Base-by-base conservation (phyloP, 1,140 invertebrate genomes). In the Penaeus vannamei region DNA sequence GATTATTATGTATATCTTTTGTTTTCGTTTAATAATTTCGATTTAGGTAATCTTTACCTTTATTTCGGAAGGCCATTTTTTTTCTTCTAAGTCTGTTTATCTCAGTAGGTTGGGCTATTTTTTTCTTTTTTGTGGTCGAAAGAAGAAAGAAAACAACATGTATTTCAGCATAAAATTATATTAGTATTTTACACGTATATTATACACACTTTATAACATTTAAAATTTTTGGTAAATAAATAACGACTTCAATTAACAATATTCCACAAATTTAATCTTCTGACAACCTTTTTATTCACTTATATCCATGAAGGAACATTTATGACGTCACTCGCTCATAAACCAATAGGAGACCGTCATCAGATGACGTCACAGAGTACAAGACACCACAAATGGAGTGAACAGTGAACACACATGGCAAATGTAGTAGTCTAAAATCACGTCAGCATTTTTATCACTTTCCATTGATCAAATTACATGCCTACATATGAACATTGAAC, bases 201-300 rank as follows among this genome's bases (percentile, higher is more conserved):
- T 89, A 89, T 89, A 89, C 87, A 89, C 87, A 89, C 87, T 89
- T 89, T 89, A 89, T 89, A 84, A 89, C 87, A 89, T 84, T 89
- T 84, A 89, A 89, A 84, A 61, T 89, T 89, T 89, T 84, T 84
- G 82, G 82, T 84, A 84, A 89, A 89, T 84, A 84, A 89, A 89
- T 84, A 89, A 89, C 81, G 83, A 76, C 79, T 79, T 89, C 72
- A 84, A 77, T 84, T 85, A 89, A 89, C 87, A 89, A 80, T 84
- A 85, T 84, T 69, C 76, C 87, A 84, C 81, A 64, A 84, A 80
- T 87, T 82, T 85, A 77, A 81, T 81, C 36, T 36, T 82, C 86
- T 82, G 77, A 87, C 86, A 87, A 87, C 86, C 86, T 81, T 87
- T 86, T 29, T 29, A 46, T 42, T 61, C 61, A 60, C 59, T 32